Base-by-base conservation (phyloP, 2,113 vertebrate genomes). In the Rhizomys pruinosus region DNA sequence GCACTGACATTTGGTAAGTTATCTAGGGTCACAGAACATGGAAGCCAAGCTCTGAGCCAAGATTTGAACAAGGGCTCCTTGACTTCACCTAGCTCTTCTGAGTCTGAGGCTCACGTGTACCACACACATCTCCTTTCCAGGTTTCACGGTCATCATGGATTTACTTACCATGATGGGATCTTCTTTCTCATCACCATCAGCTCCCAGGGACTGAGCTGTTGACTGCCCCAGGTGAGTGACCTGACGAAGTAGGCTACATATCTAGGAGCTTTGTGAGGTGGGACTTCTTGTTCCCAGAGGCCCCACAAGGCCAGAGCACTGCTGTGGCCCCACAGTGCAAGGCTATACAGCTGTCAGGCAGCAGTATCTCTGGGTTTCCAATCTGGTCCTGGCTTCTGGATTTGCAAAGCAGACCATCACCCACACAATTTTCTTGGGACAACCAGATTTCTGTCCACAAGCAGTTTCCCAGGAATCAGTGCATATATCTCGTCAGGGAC, bases 181-280 rank as follows among this genome's bases (percentile, higher is more conserved):
- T 89, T 98, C 20, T 97, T 96, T 85, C 95, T 93, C 37, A 96
- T 87, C 4, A 84, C 95, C 44, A 29, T 99, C 96, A 98, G 97
- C 89, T 98, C 89, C 95, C 98, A 98, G 99, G 99, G 98, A 98
- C 97, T 98, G 84, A 99, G 98, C 95, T 95, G 95, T 76, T 98
- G 98, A 98, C 64, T 99, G 88, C 91, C 85, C 4, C 95, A 98
- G 61, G 98, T 99, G 97, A 96, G 95, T 94, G n/a, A 12, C 34
- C 0, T 37, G 13, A 20, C 7, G 39, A 16, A 11, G 44, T 12
- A 52, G 27, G 15, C 17, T 44, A 25, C 4, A 0, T 29, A 87
- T 64, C 66, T 68, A 29, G 74, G 52, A 22, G 11, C 23, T 19
- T 4, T 27, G 17, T 72, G 32, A 23, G 5, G 47, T 37, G 34